Percentiles rank a stretch among this genome's conserved stretches.
These are phyloP conservation scores for Zootermopsis nevadensis DNA, from an alignment of 2,888 invertebrate genomes.

Conservation along the genomic window DNA sequence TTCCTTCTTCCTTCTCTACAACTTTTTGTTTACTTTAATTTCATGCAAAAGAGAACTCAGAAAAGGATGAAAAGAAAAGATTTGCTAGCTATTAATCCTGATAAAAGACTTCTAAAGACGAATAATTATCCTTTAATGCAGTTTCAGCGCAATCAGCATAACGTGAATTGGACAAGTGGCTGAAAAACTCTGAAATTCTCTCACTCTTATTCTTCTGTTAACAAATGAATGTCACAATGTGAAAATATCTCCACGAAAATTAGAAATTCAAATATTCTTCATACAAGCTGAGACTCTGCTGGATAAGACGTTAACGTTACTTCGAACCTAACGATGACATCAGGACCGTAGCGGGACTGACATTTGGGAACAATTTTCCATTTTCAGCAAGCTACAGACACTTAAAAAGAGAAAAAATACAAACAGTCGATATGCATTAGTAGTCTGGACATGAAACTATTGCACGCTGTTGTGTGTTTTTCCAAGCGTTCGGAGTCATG, in stretches of 20 bases:
- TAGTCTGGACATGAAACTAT: too few species aligned
- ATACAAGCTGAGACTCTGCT: background rate
- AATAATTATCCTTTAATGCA: constrained; percentile 21
- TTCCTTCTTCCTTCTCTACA: constrained; percentile 6
- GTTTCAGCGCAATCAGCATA: constrained; percentile 20
- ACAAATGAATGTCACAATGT: background rate
- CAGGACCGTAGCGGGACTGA: too few species aligned
- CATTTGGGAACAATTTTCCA: too few species aligned
- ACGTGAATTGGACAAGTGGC: background rate
- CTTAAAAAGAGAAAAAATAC: too few species aligned
- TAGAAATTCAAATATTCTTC: background rate
- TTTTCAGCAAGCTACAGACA: too few species aligned
- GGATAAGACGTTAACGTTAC: too few species aligned
- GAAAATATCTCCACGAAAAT: background rate
- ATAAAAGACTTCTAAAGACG: constrained; percentile 10
- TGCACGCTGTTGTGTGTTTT: too few species aligned
- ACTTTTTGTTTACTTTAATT: constrained; percentile 25
- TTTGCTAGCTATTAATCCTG: constrained; percentile 25
- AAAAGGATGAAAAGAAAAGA: constrained; percentile 27
- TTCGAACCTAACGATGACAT: too few species aligned
- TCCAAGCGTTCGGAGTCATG: too few species aligned
- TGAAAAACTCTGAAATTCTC: background rate
- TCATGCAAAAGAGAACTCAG: constrained; percentile 33
- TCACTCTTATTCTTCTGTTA: background rate
- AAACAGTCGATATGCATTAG: too few species aligned